A percentile compares a stretch with the other conserved stretches of the same genome.
phyloP scores from a whole-genome alignment of 2,113 vertebrate genomes.

The Trichechus manatus region DNA sequence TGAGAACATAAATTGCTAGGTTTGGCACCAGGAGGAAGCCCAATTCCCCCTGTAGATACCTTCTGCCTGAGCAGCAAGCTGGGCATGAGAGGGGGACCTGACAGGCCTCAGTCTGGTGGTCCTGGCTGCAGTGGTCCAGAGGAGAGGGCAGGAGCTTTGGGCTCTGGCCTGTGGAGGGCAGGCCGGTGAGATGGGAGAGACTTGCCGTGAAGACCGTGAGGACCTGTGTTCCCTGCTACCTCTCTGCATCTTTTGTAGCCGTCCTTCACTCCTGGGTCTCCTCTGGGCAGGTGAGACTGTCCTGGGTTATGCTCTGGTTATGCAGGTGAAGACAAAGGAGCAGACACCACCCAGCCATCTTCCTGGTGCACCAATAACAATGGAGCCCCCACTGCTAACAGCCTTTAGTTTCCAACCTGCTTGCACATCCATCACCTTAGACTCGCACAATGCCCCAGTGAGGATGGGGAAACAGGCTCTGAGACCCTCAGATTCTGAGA shows the following conservation, averaged over 20 bases:
- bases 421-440: background rate
- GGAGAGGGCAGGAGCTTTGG: background rate
- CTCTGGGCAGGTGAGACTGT: background rate
- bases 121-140: fast-evolving
- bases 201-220: background rate
- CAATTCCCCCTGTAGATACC: background rate
- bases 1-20: background rate
- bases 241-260: background rate
- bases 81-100: background rate
- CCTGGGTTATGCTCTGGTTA: background rate
- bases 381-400: background rate
- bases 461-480: background rate
- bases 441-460: background rate
- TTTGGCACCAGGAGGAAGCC: background rate
- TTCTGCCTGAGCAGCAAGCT: background rate
- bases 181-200: background rate
- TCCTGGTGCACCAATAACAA: too few species aligned
- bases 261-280: background rate
- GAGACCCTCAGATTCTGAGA: background rate
- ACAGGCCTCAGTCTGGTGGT: too few species aligned
- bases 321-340: background rate
- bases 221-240: background rate
- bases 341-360: background rate
- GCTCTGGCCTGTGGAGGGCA: background rate
- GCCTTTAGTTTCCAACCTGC: background rate